Evolutionary conservation across 2,797 vertebrate species (phyloP), one percentile per base, ranked within the genome.

Genomic region (Ispidina picta): DNA sequence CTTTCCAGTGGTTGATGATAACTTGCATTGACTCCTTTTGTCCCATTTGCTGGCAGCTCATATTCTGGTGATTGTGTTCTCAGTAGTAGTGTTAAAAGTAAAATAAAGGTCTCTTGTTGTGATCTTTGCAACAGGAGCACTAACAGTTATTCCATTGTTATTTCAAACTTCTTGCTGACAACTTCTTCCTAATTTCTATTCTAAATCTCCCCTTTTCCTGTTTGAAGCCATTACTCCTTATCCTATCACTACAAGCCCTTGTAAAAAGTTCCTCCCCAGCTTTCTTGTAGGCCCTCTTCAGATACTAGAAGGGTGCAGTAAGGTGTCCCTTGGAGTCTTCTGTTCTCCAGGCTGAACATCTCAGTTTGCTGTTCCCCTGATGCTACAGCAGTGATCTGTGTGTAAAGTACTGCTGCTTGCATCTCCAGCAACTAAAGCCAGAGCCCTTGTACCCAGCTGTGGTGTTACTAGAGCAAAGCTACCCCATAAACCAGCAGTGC

Each of bases 361-460:
- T 28, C 28, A 52, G 2, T 49, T 73, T 0, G 0, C 2, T 52
- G 15, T 44, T 73, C 37, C 48, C 5, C 3, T 48, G 60, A 15
- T 73, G 43, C 26, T 64, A 4, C 21, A 39, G 28, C 31, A 69
- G 12, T 7, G 5, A 73, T 69, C 20, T 70, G 18, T n/a, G 4
- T 33, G 14, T 78, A 19, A 69, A 55, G 62, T 2, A 6, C 23
- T 55, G 28, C n/a, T 46, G 51, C 37, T 64, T 64, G 10, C 13
- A 13, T 31, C 48, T 74, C n/a, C 26, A 70, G 69, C 29, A 65
- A 35, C 23, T 82, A 79, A 79, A 78, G 46, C 35, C 19, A 46
- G 71, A 60, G n/a, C 35, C 26, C n/a, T 39, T 26, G 28, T n/a
- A 31, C 26, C 28, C 28, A 25, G 39, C 18, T 77, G 71, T n/a